These are phyloP conservation scores for Pachycephus smyrnensis DNA, from an alignment of 2,888 invertebrate species.

Conservation along the genomic window DNA sequence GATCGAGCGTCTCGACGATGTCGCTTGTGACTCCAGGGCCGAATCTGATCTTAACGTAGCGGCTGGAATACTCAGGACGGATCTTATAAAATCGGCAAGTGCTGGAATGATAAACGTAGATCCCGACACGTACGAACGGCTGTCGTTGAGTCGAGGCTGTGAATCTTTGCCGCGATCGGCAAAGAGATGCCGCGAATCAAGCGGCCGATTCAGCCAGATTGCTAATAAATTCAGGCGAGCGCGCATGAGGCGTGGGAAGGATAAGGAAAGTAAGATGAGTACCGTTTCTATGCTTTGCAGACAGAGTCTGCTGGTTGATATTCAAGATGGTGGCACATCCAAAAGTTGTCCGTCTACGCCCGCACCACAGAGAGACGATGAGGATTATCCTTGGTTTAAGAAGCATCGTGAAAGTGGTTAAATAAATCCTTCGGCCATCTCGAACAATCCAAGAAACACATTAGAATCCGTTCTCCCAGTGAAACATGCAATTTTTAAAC, in stretches of 20 bases:
- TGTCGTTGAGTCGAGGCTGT: constrained; percentile 63
- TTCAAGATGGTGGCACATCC: constrained; percentile 45
- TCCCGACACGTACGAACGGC: constrained; percentile 72
- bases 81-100: constrained; percentile 79
- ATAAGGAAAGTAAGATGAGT: constrained; percentile 67
- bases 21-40: constrained; percentile 12
- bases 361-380: constrained; percentile 26
- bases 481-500: neutral
- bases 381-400: constrained; percentile 24
- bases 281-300: constrained; percentile 79
- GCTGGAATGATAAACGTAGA: constrained; percentile 83
- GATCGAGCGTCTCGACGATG: constrained; percentile 12
- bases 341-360: constrained; percentile 41
- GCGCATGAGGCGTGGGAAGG: constrained; percentile 67
- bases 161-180: constrained; percentile 69
- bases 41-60: neutral
- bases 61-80: constrained; percentile 24
- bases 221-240: constrained; percentile 74
- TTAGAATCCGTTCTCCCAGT: neutral
- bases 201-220: constrained; percentile 58
- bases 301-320: constrained; percentile 79
- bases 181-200: constrained; percentile 38
- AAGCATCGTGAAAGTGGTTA: constrained; percentile 25
- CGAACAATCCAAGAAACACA: neutral
- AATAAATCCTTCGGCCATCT: neutral